phyloP scores from a whole-genome alignment of 2,797 vertebrate genomes.

The Gymnothorax javanicus region DNA sequence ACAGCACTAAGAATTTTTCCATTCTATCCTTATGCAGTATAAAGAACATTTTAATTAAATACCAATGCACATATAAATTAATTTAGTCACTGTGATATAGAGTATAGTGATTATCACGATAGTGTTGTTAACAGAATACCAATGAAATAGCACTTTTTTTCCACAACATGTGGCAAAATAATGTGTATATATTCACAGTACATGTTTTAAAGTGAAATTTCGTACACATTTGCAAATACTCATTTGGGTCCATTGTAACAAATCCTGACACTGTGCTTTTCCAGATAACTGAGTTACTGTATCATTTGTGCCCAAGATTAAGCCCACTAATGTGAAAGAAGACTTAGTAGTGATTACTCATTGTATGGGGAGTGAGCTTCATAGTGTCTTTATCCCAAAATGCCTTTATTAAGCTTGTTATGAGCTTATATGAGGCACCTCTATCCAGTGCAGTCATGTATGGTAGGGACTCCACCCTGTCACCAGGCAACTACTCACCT shows the following conservation, averaged over 20 bases:
- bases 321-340: not conserved
- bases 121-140: not conserved
- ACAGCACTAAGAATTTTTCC: too few relatives aligned
- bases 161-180: too few relatives aligned
- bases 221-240: not conserved
- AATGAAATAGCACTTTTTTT: too few relatives aligned
- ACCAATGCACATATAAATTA: too few relatives aligned
- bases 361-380: not conserved
- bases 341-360: not conserved
- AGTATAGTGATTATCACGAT: not conserved
- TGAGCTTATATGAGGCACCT: not conserved
- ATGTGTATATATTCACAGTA: not conserved
- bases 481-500: not conserved
- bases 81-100: not conserved
- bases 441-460: constrained; percentile 16
- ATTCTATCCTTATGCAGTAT: too few relatives aligned
- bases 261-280: not conserved
- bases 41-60: too few relatives aligned
- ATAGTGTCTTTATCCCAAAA: not conserved
- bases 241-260: not conserved
- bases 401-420: not conserved
- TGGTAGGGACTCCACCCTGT: not conserved
- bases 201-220: not conserved
- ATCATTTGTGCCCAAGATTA: not conserved
- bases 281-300: not conserved